Conservation (phyloP, 1,140 invertebrate species). For the Colletes latitarsis region DNA sequence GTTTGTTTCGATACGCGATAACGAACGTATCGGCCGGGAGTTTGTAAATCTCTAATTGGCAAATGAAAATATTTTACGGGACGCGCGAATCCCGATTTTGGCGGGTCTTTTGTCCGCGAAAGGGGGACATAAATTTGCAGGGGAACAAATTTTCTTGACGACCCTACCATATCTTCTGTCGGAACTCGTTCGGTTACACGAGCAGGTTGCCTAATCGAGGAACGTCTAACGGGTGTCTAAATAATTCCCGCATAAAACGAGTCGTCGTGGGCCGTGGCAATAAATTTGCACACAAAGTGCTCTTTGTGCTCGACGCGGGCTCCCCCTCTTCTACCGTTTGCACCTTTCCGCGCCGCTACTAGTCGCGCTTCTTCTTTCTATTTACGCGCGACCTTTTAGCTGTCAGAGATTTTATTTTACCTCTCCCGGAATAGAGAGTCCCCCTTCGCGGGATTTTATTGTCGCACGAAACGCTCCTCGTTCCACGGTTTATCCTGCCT, state of each 20-base stretch:
- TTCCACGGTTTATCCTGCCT: neutral
- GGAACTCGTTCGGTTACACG: slow-evolving; percentile 16
- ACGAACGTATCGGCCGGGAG: too few relatives aligned
- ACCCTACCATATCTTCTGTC: slow-evolving; percentile 1
- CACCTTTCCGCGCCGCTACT: slow-evolving; percentile 26
- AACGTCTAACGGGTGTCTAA: slow-evolving; percentile 52
- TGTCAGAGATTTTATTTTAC: slow-evolving; percentile 32
- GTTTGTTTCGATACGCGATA: too few relatives aligned
- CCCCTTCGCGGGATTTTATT: neutral
- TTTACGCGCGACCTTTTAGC: slow-evolving; percentile 28
- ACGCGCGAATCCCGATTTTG: neutral
- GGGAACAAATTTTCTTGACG: slow-evolving; percentile 29
- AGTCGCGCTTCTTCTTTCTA: slow-evolving; percentile 21
- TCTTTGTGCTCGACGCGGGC: slow-evolving; percentile 33
- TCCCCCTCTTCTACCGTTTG: slow-evolving; percentile 18
- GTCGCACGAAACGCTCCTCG: neutral
- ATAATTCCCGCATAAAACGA: slow-evolving; percentile 44
- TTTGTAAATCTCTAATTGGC: too few relatives aligned
- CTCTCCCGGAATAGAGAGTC: neutral
- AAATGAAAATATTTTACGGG: too few relatives aligned
- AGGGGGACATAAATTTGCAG: neutral
- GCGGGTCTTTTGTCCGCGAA: too few relatives aligned
- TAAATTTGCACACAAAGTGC: slow-evolving; percentile 61
- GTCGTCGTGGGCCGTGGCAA: slow-evolving; percentile 27
- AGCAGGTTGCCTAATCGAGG: slow-evolving; percentile 40